Evolutionary conservation across 2,797 vertebrate genomes (phyloP).

Genomic region (Kryptopterus vitreolus): DNA sequence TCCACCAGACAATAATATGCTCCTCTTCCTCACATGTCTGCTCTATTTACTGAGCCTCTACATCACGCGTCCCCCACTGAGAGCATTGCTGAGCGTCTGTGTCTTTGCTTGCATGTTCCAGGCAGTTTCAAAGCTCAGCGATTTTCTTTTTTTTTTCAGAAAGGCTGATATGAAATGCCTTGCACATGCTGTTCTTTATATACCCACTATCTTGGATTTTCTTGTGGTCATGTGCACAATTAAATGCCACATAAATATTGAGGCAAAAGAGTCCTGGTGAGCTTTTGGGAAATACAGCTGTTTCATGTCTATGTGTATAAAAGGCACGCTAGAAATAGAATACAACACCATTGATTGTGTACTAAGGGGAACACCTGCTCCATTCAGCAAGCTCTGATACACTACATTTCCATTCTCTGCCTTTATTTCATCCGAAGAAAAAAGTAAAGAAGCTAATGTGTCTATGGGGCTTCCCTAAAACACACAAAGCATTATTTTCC

Average conservation of each 20-base stretch:
- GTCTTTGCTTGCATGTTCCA: not conserved
- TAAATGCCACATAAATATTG: not conserved
- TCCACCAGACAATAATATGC: not conserved
- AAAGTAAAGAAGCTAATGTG: slow-evolving; percentile 17
- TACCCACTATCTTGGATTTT: slow-evolving; percentile 4
- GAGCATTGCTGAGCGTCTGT: not conserved
- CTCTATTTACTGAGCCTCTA: slow-evolving; percentile 11
- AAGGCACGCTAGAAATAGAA: slow-evolving; percentile 44
- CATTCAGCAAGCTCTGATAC: slow-evolving; percentile 39
- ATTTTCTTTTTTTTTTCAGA: not conserved
- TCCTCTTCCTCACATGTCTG: slow-evolving; percentile 6
- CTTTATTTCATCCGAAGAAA: slow-evolving; percentile 25
- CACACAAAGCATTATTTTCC: slow-evolving; percentile 51
- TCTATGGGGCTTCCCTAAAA: slow-evolving; percentile 42
- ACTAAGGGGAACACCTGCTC: slow-evolving; percentile 48
- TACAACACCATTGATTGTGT: slow-evolving; percentile 41
- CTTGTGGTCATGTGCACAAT: slow-evolving; percentile 10
- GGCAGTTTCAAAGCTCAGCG: not conserved
- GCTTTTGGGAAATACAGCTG: slow-evolving; percentile 43
- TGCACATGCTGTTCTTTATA: slow-evolving; percentile 14
- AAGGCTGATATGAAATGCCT: not conserved
- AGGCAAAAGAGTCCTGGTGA: slow-evolving; percentile 33
- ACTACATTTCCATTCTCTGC: slow-evolving; percentile 16
- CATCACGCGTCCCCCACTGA: slow-evolving; percentile 8
- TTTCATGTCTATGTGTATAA: slow-evolving; percentile 46